Evolutionary conservation across 2,113 vertebrate genomes (phyloP).

Genomic region (Felis chaus): DNA sequence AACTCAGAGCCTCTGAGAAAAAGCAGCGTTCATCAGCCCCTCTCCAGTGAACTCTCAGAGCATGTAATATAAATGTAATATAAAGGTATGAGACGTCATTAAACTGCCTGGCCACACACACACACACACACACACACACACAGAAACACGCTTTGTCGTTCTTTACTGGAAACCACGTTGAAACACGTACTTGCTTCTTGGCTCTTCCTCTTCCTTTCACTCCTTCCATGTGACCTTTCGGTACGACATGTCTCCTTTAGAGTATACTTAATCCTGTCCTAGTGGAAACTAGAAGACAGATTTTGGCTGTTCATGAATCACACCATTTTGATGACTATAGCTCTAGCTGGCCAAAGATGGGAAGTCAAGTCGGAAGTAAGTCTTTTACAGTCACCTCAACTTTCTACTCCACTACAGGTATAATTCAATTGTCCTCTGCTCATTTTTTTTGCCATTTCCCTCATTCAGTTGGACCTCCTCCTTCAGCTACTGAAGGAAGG

Average conservation of each 20-base stretch:
- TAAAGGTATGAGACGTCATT: neutral
- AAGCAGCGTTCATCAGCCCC: neutral
- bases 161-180: neutral
- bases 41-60: neutral
- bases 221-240: neutral
- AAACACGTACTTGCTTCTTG: neutral
- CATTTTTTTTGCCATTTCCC: neutral
- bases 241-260: neutral
- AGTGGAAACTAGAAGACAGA: neutral
- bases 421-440: neutral
- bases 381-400: neutral
- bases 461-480: neutral
- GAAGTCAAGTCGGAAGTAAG: neutral
- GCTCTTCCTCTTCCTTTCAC: neutral
- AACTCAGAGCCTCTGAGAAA: neutral
- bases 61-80: accelerated
- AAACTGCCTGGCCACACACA: neutral
- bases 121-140: neutral
- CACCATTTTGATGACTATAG: neutral
- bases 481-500: neutral
- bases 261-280: accelerated
- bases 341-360: neutral
- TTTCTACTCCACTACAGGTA: neutral
- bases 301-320: neutral
- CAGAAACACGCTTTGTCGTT: neutral